Evolutionary conservation across 2,888 invertebrate species (phyloP).

Genomic region (Lordiphosa fenestrarum): DNA sequence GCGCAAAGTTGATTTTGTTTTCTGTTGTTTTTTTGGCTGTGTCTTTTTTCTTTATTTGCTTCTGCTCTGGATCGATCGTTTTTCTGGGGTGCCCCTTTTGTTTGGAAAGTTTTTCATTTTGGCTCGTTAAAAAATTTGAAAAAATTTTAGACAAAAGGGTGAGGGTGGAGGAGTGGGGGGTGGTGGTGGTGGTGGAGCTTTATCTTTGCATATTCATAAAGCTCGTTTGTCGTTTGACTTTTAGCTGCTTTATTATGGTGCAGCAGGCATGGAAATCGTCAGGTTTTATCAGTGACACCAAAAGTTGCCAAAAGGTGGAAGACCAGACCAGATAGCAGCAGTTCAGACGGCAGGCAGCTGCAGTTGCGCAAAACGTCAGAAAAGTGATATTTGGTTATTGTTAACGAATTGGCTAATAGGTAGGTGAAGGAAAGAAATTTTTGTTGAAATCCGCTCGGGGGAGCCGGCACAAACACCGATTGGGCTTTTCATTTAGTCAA

Average conservation of each 20-base stretch:
- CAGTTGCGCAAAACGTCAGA: conserved; percentile 53
- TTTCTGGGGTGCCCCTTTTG: conserved; percentile 49
- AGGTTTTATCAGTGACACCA: conserved; percentile 45
- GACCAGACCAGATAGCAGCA: conserved; percentile 14
- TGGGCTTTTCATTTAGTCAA: no score
- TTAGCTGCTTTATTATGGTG: conserved; percentile 56
- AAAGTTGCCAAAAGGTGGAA: background rate
- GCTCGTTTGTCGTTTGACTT: conserved; percentile 62
- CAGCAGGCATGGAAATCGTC: conserved; percentile 32
- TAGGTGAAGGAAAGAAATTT: no score
- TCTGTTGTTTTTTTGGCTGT: no score
- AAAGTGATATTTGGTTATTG: conserved; percentile 55
- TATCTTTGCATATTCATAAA: conserved; percentile 77
- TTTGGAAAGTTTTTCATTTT: conserved; percentile 75
- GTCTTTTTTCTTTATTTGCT: conserved; percentile 42
- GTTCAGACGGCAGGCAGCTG: conserved; percentile 44
- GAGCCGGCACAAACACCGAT: no score
- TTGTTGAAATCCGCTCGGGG: no score
- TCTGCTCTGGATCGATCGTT: conserved; percentile 60
- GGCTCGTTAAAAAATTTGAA: conserved; percentile 72
- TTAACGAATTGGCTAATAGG: conserved; percentile 38
- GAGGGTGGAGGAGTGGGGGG: conserved; percentile 11
- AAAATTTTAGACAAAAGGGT: conserved; percentile 38
- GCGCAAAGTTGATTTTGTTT: conserved; percentile 24
- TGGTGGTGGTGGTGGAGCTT: conserved; percentile 25